phyloP scores from a whole-genome alignment of 2,113 vertebrate genomes.

The Thymallus thymallus region DNA sequence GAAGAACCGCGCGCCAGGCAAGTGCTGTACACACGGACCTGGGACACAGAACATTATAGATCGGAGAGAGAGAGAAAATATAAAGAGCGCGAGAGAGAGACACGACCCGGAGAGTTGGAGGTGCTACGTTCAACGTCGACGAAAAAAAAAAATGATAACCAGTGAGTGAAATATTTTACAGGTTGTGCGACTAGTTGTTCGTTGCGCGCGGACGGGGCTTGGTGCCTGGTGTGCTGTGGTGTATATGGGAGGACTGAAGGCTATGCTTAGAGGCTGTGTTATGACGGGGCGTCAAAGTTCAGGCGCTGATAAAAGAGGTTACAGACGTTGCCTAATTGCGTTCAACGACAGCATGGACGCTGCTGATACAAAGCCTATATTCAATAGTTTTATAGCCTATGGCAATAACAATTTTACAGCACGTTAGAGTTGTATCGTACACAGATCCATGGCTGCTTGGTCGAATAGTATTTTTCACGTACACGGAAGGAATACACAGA shows the following conservation, averaged over 20 bases:
- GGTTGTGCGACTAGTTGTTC: constrained; percentile 61
- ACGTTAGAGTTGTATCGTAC: no score
- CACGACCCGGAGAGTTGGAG: constrained; percentile 41
- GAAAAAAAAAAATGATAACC: constrained; percentile 63
- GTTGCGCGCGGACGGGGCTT: constrained; percentile 26
- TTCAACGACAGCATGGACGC: not conserved
- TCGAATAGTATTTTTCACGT: no score
- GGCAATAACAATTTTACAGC: no score
- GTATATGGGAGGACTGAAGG: not conserved
- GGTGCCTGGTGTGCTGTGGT: constrained; percentile 4
- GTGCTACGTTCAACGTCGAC: constrained; percentile 50
- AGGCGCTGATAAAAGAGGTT: not conserved
- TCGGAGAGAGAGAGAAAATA: constrained; percentile 27
- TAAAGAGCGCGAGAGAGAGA: constrained; percentile 10
- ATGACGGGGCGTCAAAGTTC: constrained; percentile 28
- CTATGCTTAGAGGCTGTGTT: constrained; percentile 3
- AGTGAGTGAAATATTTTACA: constrained; percentile 67
- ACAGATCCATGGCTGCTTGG: no score
- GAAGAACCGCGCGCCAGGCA: not conserved
- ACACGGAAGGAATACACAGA: no score
- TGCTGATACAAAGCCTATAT: not conserved
- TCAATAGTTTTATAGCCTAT: no score
- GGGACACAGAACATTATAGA: constrained; percentile 8
- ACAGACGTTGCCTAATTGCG: no score
- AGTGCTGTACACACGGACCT: constrained; percentile 12